phyloP scores from a whole-genome alignment of 2,113 vertebrate genomes.

The Fulica atra region DNA sequence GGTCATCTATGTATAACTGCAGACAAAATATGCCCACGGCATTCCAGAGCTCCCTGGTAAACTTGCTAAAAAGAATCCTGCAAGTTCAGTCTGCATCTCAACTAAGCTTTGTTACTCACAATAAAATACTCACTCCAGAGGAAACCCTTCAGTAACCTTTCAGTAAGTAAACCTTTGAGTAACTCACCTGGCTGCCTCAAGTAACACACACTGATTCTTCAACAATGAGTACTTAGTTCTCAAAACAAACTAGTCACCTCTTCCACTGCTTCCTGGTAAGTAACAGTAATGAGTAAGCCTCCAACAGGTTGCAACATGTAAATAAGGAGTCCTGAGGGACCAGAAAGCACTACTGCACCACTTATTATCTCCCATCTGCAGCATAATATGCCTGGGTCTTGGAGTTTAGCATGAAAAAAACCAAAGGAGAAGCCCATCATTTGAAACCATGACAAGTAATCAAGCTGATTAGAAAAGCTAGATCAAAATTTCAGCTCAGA shows the following conservation, averaged over 20 bases:
- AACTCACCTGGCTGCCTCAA: background rate
- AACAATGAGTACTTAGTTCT: background rate
- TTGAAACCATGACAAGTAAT: background rate
- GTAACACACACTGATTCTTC: background rate
- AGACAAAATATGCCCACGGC: slow-evolving; percentile 3
- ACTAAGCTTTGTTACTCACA: background rate
- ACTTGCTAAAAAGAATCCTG: background rate
- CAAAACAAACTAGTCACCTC: background rate
- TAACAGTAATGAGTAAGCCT: background rate
- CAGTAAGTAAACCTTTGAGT: background rate
- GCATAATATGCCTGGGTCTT: background rate
- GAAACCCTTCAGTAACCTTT: background rate
- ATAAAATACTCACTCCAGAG: background rate
- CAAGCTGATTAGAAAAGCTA: background rate
- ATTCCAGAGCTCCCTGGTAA: background rate
- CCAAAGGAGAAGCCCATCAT: background rate
- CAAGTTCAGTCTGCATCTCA: background rate
- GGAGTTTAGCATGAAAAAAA: background rate
- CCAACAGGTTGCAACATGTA: background rate
- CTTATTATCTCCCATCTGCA: background rate
- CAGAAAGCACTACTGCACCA: background rate
- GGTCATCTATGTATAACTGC: slow-evolving; percentile 26
- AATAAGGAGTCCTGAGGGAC: background rate
- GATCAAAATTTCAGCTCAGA: background rate
- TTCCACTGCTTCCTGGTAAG: background rate